phyloP scores from a whole-genome alignment of 2,113 vertebrate genomes.

The Antigone vipio region DNA sequence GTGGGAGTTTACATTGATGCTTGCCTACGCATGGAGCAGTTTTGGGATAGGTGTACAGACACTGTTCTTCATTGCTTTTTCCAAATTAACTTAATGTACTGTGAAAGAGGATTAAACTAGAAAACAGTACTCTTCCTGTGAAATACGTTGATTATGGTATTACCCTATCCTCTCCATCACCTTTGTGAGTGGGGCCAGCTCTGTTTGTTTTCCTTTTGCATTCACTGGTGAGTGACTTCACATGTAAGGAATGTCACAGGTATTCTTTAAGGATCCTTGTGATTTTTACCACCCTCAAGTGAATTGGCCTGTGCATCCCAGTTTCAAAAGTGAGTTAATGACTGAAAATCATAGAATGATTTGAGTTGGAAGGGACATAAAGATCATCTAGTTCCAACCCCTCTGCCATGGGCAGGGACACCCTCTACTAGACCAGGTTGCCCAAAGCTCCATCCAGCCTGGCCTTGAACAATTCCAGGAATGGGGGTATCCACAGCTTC shows the following conservation, averaged over 20 bases:
- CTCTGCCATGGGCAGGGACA: too few relatives aligned
- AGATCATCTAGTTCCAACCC: too few relatives aligned
- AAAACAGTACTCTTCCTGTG: not conserved
- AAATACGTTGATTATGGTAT: not conserved
- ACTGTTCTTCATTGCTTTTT: not conserved
- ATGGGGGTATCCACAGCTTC: too few relatives aligned
- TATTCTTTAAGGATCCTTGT: not conserved
- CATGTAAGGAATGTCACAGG: accelerated
- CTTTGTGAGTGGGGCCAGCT: not conserved
- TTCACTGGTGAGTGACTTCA: not conserved
- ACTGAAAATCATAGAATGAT: not conserved
- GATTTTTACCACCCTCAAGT: not conserved
- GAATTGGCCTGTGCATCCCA: not conserved
- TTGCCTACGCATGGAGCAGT: not conserved
- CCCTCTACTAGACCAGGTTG: too few relatives aligned
- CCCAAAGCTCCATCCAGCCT: too few relatives aligned
- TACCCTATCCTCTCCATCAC: not conserved
- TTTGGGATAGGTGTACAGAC: not conserved
- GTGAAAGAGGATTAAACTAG: not conserved
- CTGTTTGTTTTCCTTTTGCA: not conserved
- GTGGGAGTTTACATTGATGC: not conserved
- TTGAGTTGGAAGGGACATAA: too few relatives aligned
- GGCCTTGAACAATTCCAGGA: too few relatives aligned
- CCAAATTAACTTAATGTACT: not conserved
- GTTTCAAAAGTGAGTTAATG: not conserved